A percentile compares a stretch with the other conserved stretches of the same genome.
These are phyloP conservation scores for Fabriciana adippe DNA, from an alignment of 2,888 invertebrate genomes.

Conservation along the genomic window DNA sequence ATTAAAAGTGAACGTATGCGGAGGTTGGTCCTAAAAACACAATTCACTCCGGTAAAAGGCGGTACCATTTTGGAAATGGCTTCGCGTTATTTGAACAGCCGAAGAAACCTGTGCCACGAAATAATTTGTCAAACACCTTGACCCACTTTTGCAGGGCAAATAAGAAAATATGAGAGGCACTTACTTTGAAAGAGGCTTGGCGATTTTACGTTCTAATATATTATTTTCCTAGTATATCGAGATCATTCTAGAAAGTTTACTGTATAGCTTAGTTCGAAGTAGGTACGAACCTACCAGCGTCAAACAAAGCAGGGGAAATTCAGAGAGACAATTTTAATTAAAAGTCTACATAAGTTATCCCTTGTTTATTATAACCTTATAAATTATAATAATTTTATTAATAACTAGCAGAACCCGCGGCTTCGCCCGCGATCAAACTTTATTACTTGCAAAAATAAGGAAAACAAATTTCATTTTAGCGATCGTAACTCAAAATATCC, in stretches of 20 bases:
- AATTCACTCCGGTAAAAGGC: conserved; percentile 50
- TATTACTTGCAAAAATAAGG: too few relatives aligned
- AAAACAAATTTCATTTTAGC: too few relatives aligned
- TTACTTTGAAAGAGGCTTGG: conserved; percentile 34
- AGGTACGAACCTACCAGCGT: background rate
- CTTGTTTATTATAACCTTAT: too few relatives aligned
- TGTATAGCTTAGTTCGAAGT: too few relatives aligned
- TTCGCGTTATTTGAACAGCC: conserved; percentile 60
- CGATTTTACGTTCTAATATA: conserved; percentile 32
- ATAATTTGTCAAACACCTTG: conserved; percentile 69
- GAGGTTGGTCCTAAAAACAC: conserved; percentile 38
- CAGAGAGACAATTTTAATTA: background rate
- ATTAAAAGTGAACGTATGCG: conserved; percentile 39
- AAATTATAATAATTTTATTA: too few relatives aligned
- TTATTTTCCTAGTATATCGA: conserved; percentile 8
- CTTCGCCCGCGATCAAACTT: too few relatives aligned
- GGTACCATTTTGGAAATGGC: conserved; percentile 58
- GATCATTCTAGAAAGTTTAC: background rate
- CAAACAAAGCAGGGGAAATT: background rate
- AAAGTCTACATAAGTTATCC: background rate
- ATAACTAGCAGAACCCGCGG: too few relatives aligned
- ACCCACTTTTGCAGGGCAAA: conserved; percentile 46
- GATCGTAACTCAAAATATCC: too few relatives aligned
- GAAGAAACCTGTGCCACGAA: conserved; percentile 52
- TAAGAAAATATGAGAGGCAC: conserved; percentile 40